Evolutionary conservation across 2,113 vertebrate species (phyloP).

Genomic region (Neomonachus schauinslandi): DNA sequence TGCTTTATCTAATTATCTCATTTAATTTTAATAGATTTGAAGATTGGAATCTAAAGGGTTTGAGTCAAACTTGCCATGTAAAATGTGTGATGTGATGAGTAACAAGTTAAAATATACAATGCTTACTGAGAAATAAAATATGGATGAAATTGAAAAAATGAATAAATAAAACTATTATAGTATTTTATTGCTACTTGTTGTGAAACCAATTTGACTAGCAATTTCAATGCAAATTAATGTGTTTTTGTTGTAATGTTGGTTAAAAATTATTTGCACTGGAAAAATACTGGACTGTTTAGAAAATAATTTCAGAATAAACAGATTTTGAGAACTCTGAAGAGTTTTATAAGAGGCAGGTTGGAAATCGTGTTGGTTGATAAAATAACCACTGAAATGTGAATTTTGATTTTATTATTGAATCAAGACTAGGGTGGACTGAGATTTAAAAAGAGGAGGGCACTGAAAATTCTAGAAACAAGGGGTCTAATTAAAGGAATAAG

Average conservation of each 20-base stretch:
- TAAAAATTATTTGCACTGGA: constrained; percentile 17
- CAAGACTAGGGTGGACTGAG: neutral
- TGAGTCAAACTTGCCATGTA: neutral
- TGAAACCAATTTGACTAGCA: constrained; percentile 16
- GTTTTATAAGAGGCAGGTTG: neutral
- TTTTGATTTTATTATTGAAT: neutral
- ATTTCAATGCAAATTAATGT: neutral
- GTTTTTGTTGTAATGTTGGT: neutral
- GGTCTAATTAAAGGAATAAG: neutral
- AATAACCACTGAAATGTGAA: neutral
- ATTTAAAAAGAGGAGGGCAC: neutral
- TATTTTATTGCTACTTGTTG: neutral
- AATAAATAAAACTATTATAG: neutral
- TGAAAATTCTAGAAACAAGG: neutral
- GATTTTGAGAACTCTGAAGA: neutral
- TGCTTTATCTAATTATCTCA: neutral
- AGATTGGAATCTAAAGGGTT: neutral
- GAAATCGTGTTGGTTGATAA: neutral
- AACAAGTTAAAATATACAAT: neutral
- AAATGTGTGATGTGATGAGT: neutral
- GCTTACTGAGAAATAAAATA: neutral
- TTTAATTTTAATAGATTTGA: neutral
- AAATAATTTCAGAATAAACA: neutral
- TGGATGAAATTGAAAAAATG: neutral
- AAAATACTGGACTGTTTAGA: neutral